phyloP scores from a whole-genome alignment of 1,140 invertebrate species.

The Gyrodactylus salaris region DNA sequence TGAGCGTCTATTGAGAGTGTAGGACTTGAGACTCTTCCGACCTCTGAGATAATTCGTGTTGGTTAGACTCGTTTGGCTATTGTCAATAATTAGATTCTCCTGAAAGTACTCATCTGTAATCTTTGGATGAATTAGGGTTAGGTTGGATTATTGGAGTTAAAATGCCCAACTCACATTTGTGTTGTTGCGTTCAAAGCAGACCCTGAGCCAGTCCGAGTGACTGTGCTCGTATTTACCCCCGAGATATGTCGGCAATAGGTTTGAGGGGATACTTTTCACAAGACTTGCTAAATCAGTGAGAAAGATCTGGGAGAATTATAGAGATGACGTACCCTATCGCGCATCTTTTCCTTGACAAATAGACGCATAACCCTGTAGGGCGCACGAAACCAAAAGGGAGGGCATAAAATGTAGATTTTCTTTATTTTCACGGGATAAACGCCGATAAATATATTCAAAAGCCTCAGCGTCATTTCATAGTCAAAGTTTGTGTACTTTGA shows the following conservation, averaged over 20 bases:
- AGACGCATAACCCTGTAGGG: neutral
- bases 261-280: neutral
- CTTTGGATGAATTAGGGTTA: too few species aligned
- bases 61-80: neutral
- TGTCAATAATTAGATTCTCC: neutral
- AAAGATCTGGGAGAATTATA: neutral
- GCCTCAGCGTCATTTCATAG: neutral
- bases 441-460: neutral
- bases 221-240: neutral
- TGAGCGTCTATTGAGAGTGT: neutral
- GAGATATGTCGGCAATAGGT: neutral
- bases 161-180: neutral
- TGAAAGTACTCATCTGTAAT: neutral
- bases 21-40: neutral
- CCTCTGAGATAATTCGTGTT: neutral
- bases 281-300: neutral
- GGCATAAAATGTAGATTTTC: neutral
- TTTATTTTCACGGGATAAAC: neutral
- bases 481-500: neutral
- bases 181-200: neutral
- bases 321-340: neutral
- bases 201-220: neutral
- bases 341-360: neutral
- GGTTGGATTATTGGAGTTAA: neutral
- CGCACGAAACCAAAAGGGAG: neutral